A percentile compares a stretch with the other conserved stretches of the same genome.
Conservation (phyloP, 2,888 invertebrate genomes). For the Orchesellides sinensis region DNA sequence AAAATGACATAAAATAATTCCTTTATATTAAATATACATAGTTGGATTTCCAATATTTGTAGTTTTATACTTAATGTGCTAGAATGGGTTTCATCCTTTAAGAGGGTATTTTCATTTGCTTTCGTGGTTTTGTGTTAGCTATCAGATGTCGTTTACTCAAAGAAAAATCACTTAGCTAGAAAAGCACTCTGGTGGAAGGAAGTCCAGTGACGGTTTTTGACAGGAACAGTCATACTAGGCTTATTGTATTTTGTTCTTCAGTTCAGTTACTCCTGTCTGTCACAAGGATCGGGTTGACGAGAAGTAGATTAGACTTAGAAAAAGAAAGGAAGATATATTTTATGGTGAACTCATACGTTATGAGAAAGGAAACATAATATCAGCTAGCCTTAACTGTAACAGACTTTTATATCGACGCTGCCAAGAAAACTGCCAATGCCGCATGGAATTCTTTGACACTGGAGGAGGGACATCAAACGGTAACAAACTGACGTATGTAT, state of each 20-base stretch:
- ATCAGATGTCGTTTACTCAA: not conserved
- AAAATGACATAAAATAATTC: too few species aligned
- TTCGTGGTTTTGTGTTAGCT: not conserved
- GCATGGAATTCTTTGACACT: not conserved
- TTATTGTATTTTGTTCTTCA: not conserved
- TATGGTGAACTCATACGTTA: not conserved
- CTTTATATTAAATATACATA: too few species aligned
- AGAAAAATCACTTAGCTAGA: slow-evolving; percentile 34
- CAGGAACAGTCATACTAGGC: slow-evolving; percentile 23
- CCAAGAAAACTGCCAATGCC: not conserved
- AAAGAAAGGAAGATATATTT: not conserved
- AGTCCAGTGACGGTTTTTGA: slow-evolving; percentile 21
- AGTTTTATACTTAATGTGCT: too few species aligned
- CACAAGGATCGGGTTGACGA: slow-evolving; percentile 23
- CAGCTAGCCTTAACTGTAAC: slow-evolving; percentile 16
- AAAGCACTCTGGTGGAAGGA: not conserved
- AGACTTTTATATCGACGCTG: not conserved
- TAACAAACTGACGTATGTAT: too few species aligned
- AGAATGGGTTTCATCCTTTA: too few species aligned
- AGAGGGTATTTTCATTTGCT: not conserved
- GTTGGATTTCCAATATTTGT: too few species aligned
- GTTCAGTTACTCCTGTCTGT: slow-evolving; percentile 16
- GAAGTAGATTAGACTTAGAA: not conserved
- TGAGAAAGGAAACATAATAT: not conserved
- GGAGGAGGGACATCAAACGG: not conserved